These are phyloP conservation scores for Therioaphis trifolii DNA, from an alignment of 2,888 invertebrate genomes.

Conservation along the genomic window DNA sequence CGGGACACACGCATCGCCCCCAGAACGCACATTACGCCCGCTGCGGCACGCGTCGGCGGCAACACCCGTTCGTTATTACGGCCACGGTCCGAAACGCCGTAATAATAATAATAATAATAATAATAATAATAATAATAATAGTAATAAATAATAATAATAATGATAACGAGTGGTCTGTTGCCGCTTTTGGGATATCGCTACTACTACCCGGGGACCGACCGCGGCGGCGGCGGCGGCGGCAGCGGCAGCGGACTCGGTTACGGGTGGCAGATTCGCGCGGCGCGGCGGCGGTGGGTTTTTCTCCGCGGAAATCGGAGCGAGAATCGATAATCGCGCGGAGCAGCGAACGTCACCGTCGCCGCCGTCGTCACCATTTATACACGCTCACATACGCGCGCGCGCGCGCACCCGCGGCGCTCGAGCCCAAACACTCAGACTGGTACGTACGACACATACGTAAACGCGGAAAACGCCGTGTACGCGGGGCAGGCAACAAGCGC, in stretches of 20 bases:
- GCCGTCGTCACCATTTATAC: background rate
- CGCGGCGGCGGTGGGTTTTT: constrained; percentile 29
- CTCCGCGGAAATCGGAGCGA: constrained; percentile 58
- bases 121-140: no score
- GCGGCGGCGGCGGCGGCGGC: background rate
- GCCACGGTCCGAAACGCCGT: constrained; percentile 13
- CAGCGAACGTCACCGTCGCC: constrained; percentile 33
- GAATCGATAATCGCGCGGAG: constrained; percentile 58
- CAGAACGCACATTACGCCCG: background rate
- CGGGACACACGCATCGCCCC: constrained; percentile 20
- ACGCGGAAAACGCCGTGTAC: no score
- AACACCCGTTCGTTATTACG: background rate
- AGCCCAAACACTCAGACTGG: background rate
- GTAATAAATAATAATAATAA: no score
- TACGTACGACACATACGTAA: background rate
- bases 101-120: no score
- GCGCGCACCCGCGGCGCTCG: background rate
- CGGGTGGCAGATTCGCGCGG: background rate
- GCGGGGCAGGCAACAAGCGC: no score
- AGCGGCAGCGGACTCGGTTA: background rate
- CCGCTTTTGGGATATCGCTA: background rate
- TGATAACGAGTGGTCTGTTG: constrained; percentile 33
- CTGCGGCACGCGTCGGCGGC: background rate
- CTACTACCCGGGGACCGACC: background rate
- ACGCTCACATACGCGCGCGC: background rate